phyloP scores from a whole-genome alignment of 1,140 invertebrate species.

The Papilio aristodemus region DNA sequence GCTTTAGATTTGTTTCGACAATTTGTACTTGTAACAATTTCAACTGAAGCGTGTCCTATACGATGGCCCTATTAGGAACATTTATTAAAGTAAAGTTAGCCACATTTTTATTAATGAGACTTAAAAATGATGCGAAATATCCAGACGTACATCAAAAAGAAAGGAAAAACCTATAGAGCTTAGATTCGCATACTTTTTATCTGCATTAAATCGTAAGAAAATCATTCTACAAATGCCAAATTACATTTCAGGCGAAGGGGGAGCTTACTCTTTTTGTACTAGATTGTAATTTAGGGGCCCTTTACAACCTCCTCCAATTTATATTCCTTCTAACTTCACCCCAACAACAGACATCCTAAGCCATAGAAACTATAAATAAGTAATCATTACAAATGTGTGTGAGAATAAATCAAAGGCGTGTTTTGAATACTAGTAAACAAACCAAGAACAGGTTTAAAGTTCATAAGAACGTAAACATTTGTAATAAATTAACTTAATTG shows the following conservation, averaged over 20 bases:
- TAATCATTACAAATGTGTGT: too few species aligned
- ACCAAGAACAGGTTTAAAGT: background rate
- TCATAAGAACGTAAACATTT: slow-evolving; percentile 10
- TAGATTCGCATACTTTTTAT: background rate
- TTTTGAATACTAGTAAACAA: slow-evolving; percentile 1
- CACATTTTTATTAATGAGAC: too few species aligned
- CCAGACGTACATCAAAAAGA: too few species aligned
- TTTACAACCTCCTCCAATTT: background rate
- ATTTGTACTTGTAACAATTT: background rate
- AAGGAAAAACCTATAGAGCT: background rate
- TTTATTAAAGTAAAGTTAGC: background rate
- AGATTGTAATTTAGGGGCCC: background rate
- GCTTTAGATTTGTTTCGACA: slow-evolving; percentile 2
- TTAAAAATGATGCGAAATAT: too few species aligned
- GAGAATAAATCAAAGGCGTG: background rate
- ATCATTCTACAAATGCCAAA: background rate
- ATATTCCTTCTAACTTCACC: background rate
- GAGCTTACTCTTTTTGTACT: background rate
- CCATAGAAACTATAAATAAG: background rate
- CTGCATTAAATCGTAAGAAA: background rate
- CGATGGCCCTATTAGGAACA: background rate
- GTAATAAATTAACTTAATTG: slow-evolving; percentile 14
- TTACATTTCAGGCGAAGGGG: background rate
- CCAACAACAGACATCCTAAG: background rate
- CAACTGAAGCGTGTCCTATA: background rate